phyloP scores from a whole-genome alignment of 2,113 vertebrate species.

The Spheniscus mendiculus region DNA sequence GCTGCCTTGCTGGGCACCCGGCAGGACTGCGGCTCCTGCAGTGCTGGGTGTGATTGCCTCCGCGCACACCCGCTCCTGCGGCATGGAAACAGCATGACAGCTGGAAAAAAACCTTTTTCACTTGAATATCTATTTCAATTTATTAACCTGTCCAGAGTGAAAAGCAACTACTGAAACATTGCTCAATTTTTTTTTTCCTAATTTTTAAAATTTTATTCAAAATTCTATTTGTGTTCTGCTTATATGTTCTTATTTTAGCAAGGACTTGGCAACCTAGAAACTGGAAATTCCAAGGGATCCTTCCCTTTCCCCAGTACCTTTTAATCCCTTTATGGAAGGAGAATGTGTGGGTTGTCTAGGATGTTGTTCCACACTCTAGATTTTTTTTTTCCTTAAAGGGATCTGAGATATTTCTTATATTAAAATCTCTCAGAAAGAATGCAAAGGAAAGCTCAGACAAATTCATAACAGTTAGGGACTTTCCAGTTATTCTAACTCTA shows the following conservation, averaged over 20 bases:
- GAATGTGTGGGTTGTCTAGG: neutral
- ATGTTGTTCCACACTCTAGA: neutral
- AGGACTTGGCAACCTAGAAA: neutral
- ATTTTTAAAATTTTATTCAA: neutral
- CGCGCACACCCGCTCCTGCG: fast-evolving
- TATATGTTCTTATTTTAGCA: neutral
- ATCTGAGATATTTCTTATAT: neutral
- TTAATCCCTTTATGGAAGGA: neutral
- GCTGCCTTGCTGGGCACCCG: neutral
- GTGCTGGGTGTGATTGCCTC: neutral
- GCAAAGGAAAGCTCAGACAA: neutral
- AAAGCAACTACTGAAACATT: neutral
- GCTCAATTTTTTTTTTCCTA: neutral
- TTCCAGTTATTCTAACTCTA: neutral
- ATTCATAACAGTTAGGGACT: neutral
- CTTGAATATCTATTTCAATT: neutral
- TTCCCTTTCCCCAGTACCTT: neutral
- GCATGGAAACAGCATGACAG: neutral
- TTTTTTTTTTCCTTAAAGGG: neutral
- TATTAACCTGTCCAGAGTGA: neutral
- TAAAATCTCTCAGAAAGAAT: neutral
- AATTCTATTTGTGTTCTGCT: neutral
- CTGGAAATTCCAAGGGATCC: neutral
- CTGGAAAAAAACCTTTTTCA: neutral
- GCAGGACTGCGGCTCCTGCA: neutral